Evolutionary conservation across 2,888 invertebrate genomes (phyloP).

Genomic region (Caenorhabditis sp.): DNA sequence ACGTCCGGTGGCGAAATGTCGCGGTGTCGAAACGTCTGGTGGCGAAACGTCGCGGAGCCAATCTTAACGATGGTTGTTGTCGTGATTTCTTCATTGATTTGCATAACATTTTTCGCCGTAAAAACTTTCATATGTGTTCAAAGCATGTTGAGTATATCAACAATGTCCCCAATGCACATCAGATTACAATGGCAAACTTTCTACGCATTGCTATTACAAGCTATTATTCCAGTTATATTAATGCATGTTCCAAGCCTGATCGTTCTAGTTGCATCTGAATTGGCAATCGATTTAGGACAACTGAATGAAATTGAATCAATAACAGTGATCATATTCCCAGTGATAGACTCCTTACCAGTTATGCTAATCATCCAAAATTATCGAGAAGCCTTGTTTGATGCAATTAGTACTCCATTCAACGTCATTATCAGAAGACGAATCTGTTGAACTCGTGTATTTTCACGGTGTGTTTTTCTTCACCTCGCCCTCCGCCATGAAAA

Average conservation of each 20-base stretch:
- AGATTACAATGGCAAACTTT: conserved; percentile 12
- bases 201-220: conserved; percentile 12
- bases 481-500: too few species aligned
- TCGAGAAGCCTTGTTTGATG: conserved; percentile 4
- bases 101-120: not conserved
- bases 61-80: too few species aligned
- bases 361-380: conserved; percentile 9
- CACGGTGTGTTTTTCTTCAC: too few species aligned
- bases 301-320: conserved; percentile 7
- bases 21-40: not conserved
- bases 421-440: too few species aligned
- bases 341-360: conserved; percentile 12
- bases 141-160: too few species aligned
- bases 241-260: conserved; percentile 9
- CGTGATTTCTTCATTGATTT: not conserved
- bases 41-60: not conserved
- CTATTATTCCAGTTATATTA: conserved; percentile 5
- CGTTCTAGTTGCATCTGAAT: conserved; percentile 4
- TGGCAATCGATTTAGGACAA: conserved; percentile 12
- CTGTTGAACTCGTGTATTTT: too few species aligned
- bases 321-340: conserved; percentile 8
- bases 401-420: not conserved
- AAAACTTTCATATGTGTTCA: not conserved
- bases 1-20: too few species aligned
- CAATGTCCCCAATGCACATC: conserved; percentile 3